Evolutionary conservation across 1,140 invertebrate species (phyloP), one percentile per base, ranked within the genome.

Genomic region (Heterodera schachtii): DNA sequence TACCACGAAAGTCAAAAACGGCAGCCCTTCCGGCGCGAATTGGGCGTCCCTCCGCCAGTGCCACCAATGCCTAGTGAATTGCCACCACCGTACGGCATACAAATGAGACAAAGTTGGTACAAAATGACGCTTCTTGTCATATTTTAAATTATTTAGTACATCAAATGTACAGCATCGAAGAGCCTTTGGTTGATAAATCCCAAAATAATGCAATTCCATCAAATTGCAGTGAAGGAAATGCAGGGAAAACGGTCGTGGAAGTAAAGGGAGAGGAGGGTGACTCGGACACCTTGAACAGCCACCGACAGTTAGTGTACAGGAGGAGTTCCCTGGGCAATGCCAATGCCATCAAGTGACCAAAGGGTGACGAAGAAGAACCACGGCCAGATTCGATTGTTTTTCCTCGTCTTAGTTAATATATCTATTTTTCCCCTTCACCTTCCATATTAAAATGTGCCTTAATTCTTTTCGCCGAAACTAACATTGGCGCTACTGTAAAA

Each of bases 131-230:
- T 16, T 19, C 57, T 19, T 1, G 4, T 46, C 3, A 9, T 13
- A 41, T 71, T 6, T 78, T 71, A 49, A 4, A 49, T 43, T 67
- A 70, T 78, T 78, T 41, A 78, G 76, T 78, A 31, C 76, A 71
- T 41, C 76, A 78, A 78, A 78, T 70, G 76, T 66, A 60, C 47
- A 78, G 64, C 60, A 78, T 78, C 1, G 76, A 78, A 21, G 76
- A 78, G 16, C 64, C 76, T 13, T 19, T 31, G 5, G 41, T 60
- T 60, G 57, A 60, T 19, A 11, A 11, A 19, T 4, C 16, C 11
- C 57, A 60, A 19, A 13, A 60, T 60, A 11, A 11, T 60, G 4
- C 57, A 19, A 5, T 19, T 1, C 11, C 57, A 60, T 19, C 11
- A 4, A 60, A 60, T 19, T 60, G 19, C 19, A 19, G 11, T 19